Base-by-base conservation (phyloP, 1,140 invertebrate species). In the Bombus polaris region DNA sequence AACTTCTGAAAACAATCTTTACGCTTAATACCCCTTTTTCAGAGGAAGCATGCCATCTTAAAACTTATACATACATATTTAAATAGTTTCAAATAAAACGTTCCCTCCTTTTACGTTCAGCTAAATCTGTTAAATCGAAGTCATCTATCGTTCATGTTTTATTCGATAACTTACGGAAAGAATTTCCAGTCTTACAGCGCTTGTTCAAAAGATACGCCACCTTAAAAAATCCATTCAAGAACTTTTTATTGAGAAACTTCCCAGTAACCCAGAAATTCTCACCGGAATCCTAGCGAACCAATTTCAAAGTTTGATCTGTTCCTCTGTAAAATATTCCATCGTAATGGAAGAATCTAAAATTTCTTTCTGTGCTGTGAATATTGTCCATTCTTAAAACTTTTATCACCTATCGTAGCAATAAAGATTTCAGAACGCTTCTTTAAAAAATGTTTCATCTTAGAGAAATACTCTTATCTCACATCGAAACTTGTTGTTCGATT, bases 241-340 rank as follows among this genome's bases (percentile, higher is more conserved):
- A 78, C 15, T 78, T 78, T 78, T 37, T 32, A 78, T 78, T 32
- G 59, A 57, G 57, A 78, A 78, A 78, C 57, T 78, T 78, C 28
- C 59, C 37, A 32, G 57, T 78, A 78, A 78, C 75, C 75, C 28
- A 78, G 75, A 66, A 78, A 78, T 78, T 78, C 75, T 78, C 75
- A 15, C 75, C 10, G 57, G 75, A 25, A 65, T 42, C 32, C 57
- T 42, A n/a, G 35, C 28, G 28, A 42, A 42, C 28, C 75, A 65
- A 78, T 78, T 65, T 78, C 75, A 39, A 78, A 78, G 13, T 78
- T 65, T 57, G 22, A 76, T 57, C 32, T 37, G 22, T 77, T 37
- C 18, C 28, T 22, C 42, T 47, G 8, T 18, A 47, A 44, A 73
- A 73, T 73, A 73, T 47, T 73, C 42, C 71, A 32, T n/a, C 32